Percentiles rank a stretch among this genome's conserved stretches.
Conservation (phyloP, 2,113 vertebrate genomes). For the Engraulis encrasicolus region DNA sequence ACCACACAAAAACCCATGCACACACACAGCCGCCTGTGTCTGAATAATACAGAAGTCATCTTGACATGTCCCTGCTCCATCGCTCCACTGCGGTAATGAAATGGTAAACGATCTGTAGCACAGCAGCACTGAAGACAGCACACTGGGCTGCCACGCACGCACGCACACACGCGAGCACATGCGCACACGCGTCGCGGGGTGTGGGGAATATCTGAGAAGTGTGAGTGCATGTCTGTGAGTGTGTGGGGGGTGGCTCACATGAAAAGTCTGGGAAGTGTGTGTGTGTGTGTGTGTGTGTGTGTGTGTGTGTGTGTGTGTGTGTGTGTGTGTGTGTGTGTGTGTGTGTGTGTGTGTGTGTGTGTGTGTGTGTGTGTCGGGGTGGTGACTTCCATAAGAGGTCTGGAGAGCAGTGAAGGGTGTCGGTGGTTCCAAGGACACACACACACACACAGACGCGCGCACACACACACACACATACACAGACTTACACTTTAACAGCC, state of each 20-base stretch:
- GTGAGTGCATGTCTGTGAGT: too few relatives aligned
- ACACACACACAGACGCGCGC: background rate
- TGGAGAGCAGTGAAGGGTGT: constrained; percentile 33
- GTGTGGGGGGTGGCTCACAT: background rate
- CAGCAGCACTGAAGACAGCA: constrained; percentile 41
- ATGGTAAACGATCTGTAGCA: constrained; percentile 59
- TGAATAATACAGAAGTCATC: constrained; percentile 39
- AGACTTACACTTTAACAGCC: too few relatives aligned
- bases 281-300: constrained; percentile 2
- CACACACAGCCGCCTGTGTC: background rate
- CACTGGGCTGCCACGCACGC: constrained; percentile 18
- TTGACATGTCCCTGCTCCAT: constrained; percentile 22
- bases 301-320: background rate
- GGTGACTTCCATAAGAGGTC: constrained; percentile 10
- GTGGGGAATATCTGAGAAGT: background rate
- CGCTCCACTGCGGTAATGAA: constrained; percentile 50
- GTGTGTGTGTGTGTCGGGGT: background rate
- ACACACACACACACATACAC: too few relatives aligned
- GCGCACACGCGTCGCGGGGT: background rate
- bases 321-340: constrained; percentile 5
- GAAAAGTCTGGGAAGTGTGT: constrained; percentile 1
- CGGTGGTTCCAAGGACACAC: constrained; percentile 37
- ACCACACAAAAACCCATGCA: too few relatives aligned
- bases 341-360: constrained; percentile 1
- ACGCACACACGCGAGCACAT: background rate